These are phyloP conservation scores for Fabriciana adippe DNA, from an alignment of 2,888 invertebrate genomes.

Conservation along the genomic window DNA sequence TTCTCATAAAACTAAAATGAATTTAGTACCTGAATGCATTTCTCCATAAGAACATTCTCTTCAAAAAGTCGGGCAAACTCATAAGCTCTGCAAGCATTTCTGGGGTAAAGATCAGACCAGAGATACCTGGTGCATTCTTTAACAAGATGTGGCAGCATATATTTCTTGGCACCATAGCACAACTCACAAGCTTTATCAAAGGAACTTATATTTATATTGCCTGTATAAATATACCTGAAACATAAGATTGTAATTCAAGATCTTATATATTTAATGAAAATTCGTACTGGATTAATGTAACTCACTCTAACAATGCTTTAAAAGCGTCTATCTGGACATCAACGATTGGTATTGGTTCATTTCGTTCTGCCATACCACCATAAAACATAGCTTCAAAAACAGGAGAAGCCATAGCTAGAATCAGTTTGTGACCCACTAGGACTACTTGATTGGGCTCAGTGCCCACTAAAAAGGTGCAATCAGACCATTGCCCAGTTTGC, in stretches of 20 bases:
- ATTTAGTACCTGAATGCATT: slow-evolving; percentile 86
- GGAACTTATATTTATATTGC: slow-evolving; percentile 89
- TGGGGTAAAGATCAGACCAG: slow-evolving; percentile 90
- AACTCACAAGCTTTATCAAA: slow-evolving; percentile 94
- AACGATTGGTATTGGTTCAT: slow-evolving; percentile 89
- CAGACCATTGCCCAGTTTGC: slow-evolving; percentile 91
- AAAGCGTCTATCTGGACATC: slow-evolving; percentile 95
- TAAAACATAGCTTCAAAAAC: slow-evolving; percentile 95
- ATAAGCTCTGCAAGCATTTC: slow-evolving; percentile 92
- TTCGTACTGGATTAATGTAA: slow-evolving; percentile 30
- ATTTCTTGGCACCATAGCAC: slow-evolving; percentile 94
- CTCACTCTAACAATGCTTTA: slow-evolving; percentile 89
- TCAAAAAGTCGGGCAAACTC: slow-evolving; percentile 94
- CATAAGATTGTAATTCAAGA: not conserved
- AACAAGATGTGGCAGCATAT: slow-evolving; percentile 91
- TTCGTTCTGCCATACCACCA: slow-evolving; percentile 91
- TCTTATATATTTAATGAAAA: not conserved
- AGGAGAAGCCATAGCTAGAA: slow-evolving; percentile 93
- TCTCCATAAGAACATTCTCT: slow-evolving; percentile 90
- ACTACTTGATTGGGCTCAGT: slow-evolving; percentile 88
- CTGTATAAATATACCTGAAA: slow-evolving; percentile 90
- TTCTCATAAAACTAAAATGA: not conserved
- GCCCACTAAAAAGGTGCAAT: slow-evolving; percentile 91
- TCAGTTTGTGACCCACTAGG: slow-evolving; percentile 89
- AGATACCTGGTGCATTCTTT: slow-evolving; percentile 91